Conservation (phyloP, 2,113 vertebrate genomes). For the Gymnarchus niloticus region DNA sequence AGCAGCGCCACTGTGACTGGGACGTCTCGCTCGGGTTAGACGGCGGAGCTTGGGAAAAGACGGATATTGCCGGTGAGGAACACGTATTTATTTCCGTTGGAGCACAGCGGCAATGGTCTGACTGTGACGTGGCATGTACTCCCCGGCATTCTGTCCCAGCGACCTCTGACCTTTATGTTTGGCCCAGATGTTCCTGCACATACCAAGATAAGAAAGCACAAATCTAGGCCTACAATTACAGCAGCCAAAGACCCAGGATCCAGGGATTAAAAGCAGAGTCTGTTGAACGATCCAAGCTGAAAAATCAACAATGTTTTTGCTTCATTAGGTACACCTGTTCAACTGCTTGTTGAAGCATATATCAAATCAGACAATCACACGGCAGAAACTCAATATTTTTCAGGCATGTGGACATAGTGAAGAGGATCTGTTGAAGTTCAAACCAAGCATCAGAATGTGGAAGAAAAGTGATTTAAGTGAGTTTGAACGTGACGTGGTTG, state of each 20-base stretch:
- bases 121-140: not conserved
- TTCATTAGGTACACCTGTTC: too few species aligned
- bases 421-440: too few species aligned
- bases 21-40: not conserved
- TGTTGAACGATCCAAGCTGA: not conserved
- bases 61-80: conserved; percentile 46
- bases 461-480: too few species aligned
- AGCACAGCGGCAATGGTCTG: not conserved
- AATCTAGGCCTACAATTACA: not conserved
- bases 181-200: not conserved
- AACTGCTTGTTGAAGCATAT: too few species aligned
- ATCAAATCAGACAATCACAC: too few species aligned
- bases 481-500: too few species aligned
- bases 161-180: not conserved
- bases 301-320: not conserved
- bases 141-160: not conserved
- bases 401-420: too few species aligned
- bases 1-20: not conserved
- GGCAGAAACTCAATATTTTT: too few species aligned
- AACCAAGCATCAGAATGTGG: too few species aligned
- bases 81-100: conserved; percentile 52
- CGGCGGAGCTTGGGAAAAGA: conserved; percentile 57
- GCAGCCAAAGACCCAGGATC: not conserved
- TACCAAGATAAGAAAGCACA: not conserved
- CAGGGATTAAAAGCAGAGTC: not conserved